Conservation (phyloP, 1,140 invertebrate genomes). For the Nephila pilipes region DNA sequence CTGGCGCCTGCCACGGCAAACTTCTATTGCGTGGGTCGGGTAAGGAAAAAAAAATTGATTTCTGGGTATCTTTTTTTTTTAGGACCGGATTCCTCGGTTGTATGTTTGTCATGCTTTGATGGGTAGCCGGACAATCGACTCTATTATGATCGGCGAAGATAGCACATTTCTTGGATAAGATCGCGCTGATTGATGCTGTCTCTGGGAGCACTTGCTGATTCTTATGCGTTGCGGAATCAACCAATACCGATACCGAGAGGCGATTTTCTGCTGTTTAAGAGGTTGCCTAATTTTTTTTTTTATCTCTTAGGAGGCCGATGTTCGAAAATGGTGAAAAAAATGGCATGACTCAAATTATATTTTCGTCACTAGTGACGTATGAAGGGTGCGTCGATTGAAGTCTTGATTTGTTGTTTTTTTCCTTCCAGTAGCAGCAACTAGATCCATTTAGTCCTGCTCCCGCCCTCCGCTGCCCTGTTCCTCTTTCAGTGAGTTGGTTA, state of each 20-base stretch:
- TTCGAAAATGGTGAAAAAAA: neutral
- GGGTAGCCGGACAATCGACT: neutral
- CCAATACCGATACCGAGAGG: neutral
- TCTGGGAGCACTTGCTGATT: neutral
- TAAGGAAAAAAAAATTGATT: neutral
- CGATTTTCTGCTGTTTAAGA: neutral
- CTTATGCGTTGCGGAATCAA: neutral
- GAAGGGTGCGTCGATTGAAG: conserved; percentile 6
- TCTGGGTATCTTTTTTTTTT: conserved; percentile 17
- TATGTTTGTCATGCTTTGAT: conserved; percentile 24
- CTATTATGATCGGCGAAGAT: neutral
- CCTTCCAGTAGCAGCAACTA: conserved; percentile 13
- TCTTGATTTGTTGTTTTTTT: neutral
- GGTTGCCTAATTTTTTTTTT: conserved; percentile 6
- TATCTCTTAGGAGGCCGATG: neutral
- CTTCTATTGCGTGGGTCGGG: neutral
- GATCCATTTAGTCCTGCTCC: neutral
- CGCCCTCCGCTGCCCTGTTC: neutral
- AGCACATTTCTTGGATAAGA: conserved; percentile 4
- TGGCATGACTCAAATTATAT: conserved; percentile 15
- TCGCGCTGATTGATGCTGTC: conserved; percentile 14
- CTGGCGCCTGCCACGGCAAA: conserved; percentile 11
- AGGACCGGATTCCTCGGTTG: conserved; percentile 15
- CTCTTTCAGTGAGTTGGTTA: conserved; percentile 31
- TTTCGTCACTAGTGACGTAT: conserved; percentile 25